Conservation (phyloP, 2,888 invertebrate genomes). For the Stictocephala bisonia region DNA sequence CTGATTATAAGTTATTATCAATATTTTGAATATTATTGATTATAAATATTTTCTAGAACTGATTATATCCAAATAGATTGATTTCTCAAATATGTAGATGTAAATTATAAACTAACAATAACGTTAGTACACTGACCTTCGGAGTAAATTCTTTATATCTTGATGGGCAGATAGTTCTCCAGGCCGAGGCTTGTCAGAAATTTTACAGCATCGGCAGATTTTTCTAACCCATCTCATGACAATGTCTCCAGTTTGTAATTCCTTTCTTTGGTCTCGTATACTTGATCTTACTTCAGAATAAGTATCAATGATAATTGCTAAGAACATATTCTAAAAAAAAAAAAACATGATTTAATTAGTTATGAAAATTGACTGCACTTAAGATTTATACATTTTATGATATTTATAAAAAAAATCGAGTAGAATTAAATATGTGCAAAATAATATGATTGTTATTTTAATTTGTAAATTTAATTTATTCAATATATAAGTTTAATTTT, state of each 20-base stretch:
- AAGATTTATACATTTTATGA: conserved; percentile 67
- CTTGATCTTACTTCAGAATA: conserved; percentile 36
- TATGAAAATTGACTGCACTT: neutral
- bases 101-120: too few species aligned
- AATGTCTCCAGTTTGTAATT: conserved; percentile 24
- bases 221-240: neutral
- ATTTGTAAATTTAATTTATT: too few species aligned
- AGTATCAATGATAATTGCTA: conserved; percentile 44
- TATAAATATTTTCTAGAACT: too few species aligned
- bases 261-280: conserved; percentile 12
- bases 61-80: too few species aligned
- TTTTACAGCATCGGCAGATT: neutral
- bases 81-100: too few species aligned
- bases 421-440: conserved; percentile 76
- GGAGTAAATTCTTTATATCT: conserved; percentile 31
- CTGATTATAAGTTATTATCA: too few species aligned
- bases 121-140: too few species aligned
- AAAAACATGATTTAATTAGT: neutral
- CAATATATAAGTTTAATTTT: too few species aligned
- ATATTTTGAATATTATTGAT: too few species aligned
- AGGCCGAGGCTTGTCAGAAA: neutral
- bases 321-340: conserved; percentile 39
- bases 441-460: conserved; percentile 75
- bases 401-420: conserved; percentile 80
- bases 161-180: neutral